A percentile compares a stretch with the other conserved stretches of the same genome.
phyloP scores from a whole-genome alignment of 2,113 vertebrate genomes.

The Onychostruthus taczanowskii region DNA sequence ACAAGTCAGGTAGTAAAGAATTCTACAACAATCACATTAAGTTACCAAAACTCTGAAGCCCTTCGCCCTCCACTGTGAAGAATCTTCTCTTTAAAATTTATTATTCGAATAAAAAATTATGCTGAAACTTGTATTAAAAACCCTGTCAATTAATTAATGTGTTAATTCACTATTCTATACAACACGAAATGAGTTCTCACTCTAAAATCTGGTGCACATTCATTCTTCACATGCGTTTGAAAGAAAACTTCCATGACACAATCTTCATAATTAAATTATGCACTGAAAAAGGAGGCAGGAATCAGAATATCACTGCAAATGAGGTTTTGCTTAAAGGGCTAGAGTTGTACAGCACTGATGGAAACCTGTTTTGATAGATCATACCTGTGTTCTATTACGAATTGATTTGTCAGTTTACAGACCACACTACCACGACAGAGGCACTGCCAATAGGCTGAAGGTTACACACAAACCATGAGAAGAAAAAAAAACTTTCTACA shows the following conservation, averaged over 20 bases:
- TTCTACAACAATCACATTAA: background rate
- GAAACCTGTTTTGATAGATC: background rate
- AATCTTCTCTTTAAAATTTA: background rate
- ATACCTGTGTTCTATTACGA: background rate
- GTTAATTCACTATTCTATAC: background rate
- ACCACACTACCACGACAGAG: background rate
- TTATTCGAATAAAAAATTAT: background rate
- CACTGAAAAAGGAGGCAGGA: background rate
- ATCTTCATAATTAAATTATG: conserved; percentile 10
- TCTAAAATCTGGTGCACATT: background rate
- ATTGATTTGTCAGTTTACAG: background rate
- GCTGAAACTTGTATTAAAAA: background rate
- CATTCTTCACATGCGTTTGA: background rate
- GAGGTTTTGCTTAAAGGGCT: background rate
- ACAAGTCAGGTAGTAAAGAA: background rate
- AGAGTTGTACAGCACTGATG: background rate
- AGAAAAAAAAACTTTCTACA: background rate
- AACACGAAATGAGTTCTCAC: conserved; percentile 1
- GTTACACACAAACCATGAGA: fast-evolving
- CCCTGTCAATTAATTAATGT: background rate
- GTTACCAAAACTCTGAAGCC: background rate
- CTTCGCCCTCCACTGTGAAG: background rate
- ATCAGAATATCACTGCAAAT: background rate
- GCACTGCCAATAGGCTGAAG: background rate
- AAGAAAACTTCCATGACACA: background rate